Evolutionary conservation across 2,113 vertebrate genomes (phyloP).

Genomic region (Aegotheles bennettii): DNA sequence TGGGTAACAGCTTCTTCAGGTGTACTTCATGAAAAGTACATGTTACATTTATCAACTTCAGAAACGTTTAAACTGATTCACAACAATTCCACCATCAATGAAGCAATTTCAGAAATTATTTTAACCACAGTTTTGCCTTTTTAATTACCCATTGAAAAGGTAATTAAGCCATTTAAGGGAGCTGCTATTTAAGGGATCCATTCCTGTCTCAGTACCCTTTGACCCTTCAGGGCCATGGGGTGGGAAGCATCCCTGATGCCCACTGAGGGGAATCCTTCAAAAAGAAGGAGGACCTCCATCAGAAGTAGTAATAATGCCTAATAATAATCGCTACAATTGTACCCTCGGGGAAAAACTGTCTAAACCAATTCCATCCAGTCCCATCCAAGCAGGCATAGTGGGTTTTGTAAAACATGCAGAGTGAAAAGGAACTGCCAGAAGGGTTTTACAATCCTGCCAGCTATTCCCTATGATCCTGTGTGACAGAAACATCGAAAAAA

Average conservation of each 20-base stretch:
- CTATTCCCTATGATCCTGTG: background rate
- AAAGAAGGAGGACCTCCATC: background rate
- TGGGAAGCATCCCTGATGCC: background rate
- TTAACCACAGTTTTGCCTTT: background rate
- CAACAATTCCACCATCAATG: background rate
- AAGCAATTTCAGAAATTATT: background rate
- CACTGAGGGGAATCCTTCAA: background rate
- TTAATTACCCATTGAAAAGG: background rate
- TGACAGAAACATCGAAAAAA: background rate
- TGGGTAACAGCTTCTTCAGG: background rate
- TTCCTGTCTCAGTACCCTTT: background rate
- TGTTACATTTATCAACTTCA: background rate
- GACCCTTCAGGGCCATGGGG: background rate
- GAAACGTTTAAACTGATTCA: background rate
- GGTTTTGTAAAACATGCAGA: background rate
- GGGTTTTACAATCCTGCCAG: background rate
- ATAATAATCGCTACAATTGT: background rate
- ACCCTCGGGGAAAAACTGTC: background rate
- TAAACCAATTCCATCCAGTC: background rate
- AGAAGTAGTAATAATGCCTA: background rate
- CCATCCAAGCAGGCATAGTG: background rate
- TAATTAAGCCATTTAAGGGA: no score
- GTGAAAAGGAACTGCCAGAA: background rate
- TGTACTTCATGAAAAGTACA: background rate
- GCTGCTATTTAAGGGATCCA: background rate